Conservation (phyloP, 2,797 vertebrate genomes). For the Pyrocephalus nanus region DNA sequence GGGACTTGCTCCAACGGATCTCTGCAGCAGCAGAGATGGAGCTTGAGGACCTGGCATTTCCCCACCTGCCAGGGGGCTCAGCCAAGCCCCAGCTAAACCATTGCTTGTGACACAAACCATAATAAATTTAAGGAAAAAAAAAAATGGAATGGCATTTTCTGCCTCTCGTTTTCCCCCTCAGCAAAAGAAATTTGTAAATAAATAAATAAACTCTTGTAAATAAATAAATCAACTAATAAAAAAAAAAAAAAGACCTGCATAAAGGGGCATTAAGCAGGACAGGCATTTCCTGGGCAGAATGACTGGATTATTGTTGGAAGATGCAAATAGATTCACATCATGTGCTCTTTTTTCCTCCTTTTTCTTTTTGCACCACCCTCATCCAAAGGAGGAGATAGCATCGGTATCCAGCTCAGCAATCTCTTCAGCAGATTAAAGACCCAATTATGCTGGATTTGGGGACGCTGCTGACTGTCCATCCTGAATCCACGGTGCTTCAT, state of each 20-base stretch:
- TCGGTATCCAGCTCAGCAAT: neutral
- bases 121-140: neutral
- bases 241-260: neutral
- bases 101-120: neutral
- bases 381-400: neutral
- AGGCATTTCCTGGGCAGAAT: neutral
- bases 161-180: neutral
- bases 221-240: neutral
- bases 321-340: constrained; percentile 50
- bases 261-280: constrained; percentile 13
- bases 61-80: neutral
- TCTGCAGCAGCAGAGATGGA: neutral
- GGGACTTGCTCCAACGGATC: neutral
- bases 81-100: neutral
- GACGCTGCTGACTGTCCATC: neutral
- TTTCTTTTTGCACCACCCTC: neutral
- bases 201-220: neutral
- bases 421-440: neutral
- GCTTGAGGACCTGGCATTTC: neutral
- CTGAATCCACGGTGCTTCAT: neutral
- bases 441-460: neutral
- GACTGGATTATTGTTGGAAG: constrained; percentile 37
- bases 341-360: neutral
- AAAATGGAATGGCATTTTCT: neutral
- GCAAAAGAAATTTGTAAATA: neutral